phyloP scores from a whole-genome alignment of 2,888 invertebrate genomes.

The Malthinus flaveolus region DNA sequence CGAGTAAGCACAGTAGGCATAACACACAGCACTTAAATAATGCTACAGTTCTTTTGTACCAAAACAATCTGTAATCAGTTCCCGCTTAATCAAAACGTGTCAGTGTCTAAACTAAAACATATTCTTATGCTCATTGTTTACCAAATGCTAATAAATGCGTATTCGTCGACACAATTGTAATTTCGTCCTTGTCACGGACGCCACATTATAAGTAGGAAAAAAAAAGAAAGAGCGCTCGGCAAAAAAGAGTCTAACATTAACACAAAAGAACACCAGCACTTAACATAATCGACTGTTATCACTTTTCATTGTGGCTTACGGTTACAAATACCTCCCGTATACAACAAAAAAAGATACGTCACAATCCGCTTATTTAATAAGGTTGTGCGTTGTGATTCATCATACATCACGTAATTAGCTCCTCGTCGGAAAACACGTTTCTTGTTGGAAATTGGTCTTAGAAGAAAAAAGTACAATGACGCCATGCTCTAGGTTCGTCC shows the following conservation, averaged over 20 bases:
- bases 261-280: too few species aligned
- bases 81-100: slow-evolving; percentile 23
- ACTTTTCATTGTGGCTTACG: slow-evolving; percentile 16
- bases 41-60: slow-evolving; percentile 11
- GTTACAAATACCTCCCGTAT: slow-evolving; percentile 12
- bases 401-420: too few species aligned
- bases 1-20: not conserved
- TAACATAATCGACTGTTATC: not conserved
- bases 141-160: slow-evolving; percentile 16
- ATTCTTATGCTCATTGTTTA: slow-evolving; percentile 24
- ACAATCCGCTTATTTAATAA: too few species aligned
- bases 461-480: too few species aligned
- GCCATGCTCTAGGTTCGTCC: too few species aligned
- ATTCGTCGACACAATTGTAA: slow-evolving; percentile 17
- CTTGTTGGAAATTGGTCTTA: too few species aligned
- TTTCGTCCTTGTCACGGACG: slow-evolving; percentile 24
- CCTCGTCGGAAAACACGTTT: too few species aligned
- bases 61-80: slow-evolving; percentile 15
- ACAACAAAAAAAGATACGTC: too few species aligned
- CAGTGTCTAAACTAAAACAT: slow-evolving; percentile 15
- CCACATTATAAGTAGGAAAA: slow-evolving; percentile 9
- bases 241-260: too few species aligned
- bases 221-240: slow-evolving; percentile 6
- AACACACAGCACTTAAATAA: slow-evolving; percentile 4
- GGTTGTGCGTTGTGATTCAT: too few species aligned